These are phyloP conservation scores for Odontocolon sp. DNA, from an alignment of 2,888 invertebrate species.

Conservation along the genomic window DNA sequence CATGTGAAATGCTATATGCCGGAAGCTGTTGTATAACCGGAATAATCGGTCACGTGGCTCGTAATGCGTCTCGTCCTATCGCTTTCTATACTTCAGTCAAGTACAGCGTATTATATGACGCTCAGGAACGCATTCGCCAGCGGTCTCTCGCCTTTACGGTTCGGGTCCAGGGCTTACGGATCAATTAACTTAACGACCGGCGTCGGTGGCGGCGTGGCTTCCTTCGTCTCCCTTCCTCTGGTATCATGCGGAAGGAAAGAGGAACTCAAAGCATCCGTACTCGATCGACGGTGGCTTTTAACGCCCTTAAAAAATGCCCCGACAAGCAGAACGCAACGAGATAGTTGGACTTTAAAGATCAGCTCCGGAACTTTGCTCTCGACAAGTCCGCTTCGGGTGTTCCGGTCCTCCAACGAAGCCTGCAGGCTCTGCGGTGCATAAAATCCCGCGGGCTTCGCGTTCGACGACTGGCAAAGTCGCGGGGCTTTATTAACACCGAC, in stretches of 20 bases:
- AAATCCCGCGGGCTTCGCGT: slow-evolving; percentile 21
- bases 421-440: slow-evolving; percentile 1
- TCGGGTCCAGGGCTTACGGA: slow-evolving; percentile 61
- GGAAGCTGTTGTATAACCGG: background rate
- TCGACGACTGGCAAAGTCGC: too few relatives aligned
- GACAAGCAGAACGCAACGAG: too few relatives aligned
- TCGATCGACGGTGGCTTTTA: background rate
- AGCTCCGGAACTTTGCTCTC: background rate
- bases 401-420: background rate
- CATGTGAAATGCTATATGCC: background rate
- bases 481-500: slow-evolving; percentile 73
- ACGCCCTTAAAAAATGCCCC: background rate
- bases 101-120: background rate
- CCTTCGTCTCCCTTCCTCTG: background rate
- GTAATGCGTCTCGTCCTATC: background rate
- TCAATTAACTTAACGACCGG: slow-evolving; percentile 69
- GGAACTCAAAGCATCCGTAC: background rate
- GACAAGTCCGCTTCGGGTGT: background rate
- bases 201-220: slow-evolving; percentile 23
- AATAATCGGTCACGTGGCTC: slow-evolving; percentile 1
- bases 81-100: background rate
- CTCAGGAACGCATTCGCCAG: background rate
- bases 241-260: background rate
- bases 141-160: slow-evolving; percentile 28
- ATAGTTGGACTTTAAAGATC: too few relatives aligned